These are phyloP conservation scores for Ailuropoda melanoleuca DNA, from an alignment of 2,113 vertebrate species.

Conservation along the genomic window DNA sequence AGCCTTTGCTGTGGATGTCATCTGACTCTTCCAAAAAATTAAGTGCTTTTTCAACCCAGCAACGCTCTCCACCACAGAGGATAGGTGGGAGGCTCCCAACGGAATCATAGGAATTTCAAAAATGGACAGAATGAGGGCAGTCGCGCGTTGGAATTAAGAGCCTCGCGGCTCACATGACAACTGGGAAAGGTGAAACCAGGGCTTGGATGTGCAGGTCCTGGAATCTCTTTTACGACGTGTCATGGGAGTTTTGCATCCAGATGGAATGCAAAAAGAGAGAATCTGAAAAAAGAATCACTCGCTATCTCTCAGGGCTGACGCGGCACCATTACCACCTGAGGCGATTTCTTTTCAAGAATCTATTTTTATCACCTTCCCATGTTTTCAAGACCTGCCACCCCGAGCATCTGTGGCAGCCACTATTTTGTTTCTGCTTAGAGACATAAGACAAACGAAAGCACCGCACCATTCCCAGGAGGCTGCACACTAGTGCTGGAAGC, in stretches of 20 bases:
- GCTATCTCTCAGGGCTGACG: neutral
- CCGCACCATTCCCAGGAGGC: neutral
- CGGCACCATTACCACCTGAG: neutral
- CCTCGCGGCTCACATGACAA: neutral
- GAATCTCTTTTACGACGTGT: neutral
- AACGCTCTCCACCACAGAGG: neutral
- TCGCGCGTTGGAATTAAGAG: neutral
- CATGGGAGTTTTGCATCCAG: neutral
- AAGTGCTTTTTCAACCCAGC: neutral
- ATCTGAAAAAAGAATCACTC: neutral
- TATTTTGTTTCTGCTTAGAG: neutral
- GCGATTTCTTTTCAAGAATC: neutral
- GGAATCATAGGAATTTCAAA: neutral
- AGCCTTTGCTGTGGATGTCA: neutral
- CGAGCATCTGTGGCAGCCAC: neutral
- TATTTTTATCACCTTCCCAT: neutral
- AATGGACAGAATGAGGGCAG: neutral
- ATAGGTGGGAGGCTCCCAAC: neutral
- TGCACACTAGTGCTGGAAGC: neutral
- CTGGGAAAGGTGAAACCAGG: neutral
- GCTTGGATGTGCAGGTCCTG: neutral
- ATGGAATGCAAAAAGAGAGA: neutral
- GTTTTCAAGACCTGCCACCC: neutral
- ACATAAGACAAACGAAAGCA: neutral
- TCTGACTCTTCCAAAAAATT: neutral